These are phyloP conservation scores for Aphaenogaster floridana DNA, from an alignment of 1,140 invertebrate species.

Conservation along the genomic window DNA sequence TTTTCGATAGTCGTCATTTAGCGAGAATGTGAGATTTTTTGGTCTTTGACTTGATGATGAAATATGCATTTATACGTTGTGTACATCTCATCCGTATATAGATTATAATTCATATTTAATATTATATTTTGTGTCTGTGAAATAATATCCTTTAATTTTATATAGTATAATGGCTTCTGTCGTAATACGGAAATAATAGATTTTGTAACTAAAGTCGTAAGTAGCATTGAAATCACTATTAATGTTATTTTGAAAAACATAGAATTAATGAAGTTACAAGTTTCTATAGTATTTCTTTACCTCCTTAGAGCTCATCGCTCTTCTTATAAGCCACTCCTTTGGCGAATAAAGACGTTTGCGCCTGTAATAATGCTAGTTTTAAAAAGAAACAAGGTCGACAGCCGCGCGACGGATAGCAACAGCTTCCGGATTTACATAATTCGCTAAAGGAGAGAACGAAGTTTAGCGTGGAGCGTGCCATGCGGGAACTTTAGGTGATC, in stretches of 20 bases:
- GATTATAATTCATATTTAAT: background rate
- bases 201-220: background rate
- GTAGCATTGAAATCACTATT: background rate
- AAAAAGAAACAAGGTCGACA: conserved; percentile 29
- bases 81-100: background rate
- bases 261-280: conserved; percentile 30
- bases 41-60: background rate
- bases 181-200: background rate
- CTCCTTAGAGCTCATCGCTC: background rate
- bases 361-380: conserved; percentile 42
- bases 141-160: background rate
- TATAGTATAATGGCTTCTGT: background rate
- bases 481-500: conserved; percentile 74
- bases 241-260: conserved; percentile 15
- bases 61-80: background rate
- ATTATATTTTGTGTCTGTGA: background rate
- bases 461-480: conserved; percentile 65
- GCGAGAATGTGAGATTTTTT: conserved; percentile 11
- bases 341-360: conserved; percentile 63
- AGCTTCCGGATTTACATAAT: conserved; percentile 74
- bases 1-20: conserved; percentile 37
- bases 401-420: conserved; percentile 53
- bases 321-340: conserved; percentile 32
- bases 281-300: background rate
- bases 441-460: conserved; percentile 65